Conservation (phyloP, 2,888 invertebrate genomes). For the Patella depressa region DNA sequence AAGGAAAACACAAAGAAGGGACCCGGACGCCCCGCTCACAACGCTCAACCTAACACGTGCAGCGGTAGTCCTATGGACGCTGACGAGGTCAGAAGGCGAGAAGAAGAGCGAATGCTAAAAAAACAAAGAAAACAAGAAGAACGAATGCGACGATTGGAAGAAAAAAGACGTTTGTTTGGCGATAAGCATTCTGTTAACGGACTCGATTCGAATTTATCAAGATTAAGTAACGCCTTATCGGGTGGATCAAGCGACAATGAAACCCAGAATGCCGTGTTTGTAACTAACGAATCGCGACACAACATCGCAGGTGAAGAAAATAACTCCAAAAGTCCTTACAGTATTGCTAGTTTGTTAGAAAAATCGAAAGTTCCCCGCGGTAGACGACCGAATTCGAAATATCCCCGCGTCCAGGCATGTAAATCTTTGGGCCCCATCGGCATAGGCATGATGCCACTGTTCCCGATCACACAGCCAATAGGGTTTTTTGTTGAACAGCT, state of each 20-base stretch:
- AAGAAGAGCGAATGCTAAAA: conserved; percentile 69
- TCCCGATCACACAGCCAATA: conserved; percentile 73
- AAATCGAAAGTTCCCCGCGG: conserved; percentile 73
- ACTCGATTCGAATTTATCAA: conserved; percentile 8
- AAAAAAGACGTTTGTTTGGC: conserved; percentile 36
- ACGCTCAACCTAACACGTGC: conserved; percentile 97
- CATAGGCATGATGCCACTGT: conserved; percentile 69
- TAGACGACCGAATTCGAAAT: conserved; percentile 73
- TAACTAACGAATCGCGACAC: neutral
- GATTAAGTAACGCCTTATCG: neutral
- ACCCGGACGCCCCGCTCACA: conserved; percentile 97
- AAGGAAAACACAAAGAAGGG: conserved; percentile 99
- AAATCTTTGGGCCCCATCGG: conserved; percentile 71
- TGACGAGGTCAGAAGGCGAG: conserved; percentile 73
- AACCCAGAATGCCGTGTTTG: conserved; percentile 18
- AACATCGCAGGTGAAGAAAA: neutral
- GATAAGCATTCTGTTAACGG: conserved; percentile 17
- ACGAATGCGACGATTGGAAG: conserved; percentile 75
- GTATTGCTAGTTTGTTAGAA: conserved; percentile 72
- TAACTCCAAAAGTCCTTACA: conserved; percentile 65
- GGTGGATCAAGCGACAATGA: conserved; percentile 12
- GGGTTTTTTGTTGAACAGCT: conserved; percentile 69
- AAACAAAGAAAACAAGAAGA: conserved; percentile 92
- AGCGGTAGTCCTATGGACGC: conserved; percentile 97
- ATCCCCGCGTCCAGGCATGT: conserved; percentile 73